Evolutionary conservation across 2,888 invertebrate genomes (phyloP).

Genomic region (Prenolepis imparis): DNA sequence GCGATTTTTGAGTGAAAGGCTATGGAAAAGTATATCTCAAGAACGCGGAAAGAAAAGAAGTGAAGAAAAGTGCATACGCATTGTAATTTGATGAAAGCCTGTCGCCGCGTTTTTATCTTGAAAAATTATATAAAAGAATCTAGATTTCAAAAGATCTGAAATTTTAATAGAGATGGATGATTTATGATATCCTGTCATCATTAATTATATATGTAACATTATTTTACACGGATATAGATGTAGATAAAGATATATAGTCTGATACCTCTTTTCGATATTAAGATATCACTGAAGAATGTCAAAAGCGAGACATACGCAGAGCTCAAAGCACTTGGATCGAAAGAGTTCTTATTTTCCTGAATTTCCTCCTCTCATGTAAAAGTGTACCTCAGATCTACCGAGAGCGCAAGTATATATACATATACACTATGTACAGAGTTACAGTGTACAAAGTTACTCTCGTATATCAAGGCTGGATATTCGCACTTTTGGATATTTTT

Average conservation of each 20-base stretch:
- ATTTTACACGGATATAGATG: background rate
- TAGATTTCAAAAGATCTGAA: background rate
- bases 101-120: background rate
- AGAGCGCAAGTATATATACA: conserved; percentile 65
- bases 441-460: conserved; percentile 13
- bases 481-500: background rate
- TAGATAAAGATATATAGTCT: background rate
- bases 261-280: background rate
- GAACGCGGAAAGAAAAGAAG: background rate
- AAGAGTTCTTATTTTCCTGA: conserved; percentile 55
- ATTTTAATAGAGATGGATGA: background rate
- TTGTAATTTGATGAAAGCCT: background rate
- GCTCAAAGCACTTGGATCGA: conserved; percentile 70
- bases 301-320: conserved; percentile 58
- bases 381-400: conserved; percentile 72
- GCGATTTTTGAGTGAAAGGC: conserved; percentile 21
- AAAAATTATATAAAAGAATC: background rate
- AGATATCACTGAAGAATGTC: conserved; percentile 28
- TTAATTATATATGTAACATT: background rate
- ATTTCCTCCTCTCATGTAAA: conserved; percentile 58
- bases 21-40: conserved; percentile 6
- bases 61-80: background rate
- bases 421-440: background rate
- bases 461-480: conserved; percentile 27
- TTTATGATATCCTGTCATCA: background rate